These are phyloP conservation scores for Eupithecia exiguata DNA, from an alignment of 2,888 invertebrate species.

Conservation along the genomic window DNA sequence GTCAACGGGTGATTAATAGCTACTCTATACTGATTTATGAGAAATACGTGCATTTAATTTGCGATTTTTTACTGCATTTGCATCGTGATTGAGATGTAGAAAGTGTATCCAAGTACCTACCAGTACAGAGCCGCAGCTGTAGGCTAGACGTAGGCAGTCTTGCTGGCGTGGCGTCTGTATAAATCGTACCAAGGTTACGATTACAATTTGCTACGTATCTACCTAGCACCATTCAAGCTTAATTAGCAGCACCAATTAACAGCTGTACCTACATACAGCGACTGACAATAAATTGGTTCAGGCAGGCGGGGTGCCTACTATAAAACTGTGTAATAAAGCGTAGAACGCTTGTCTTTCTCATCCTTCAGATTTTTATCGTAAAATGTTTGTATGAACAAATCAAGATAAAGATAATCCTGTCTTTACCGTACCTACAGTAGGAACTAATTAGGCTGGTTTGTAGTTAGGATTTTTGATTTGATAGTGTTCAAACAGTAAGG, in stretches of 20 bases:
- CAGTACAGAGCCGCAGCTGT: neutral
- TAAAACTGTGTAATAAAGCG: conserved; percentile 13
- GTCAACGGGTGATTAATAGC: conserved; percentile 29
- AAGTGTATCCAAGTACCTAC: conserved; percentile 13
- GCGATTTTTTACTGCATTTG: conserved; percentile 18
- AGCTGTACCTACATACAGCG: conserved; percentile 50
- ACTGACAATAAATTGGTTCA: conserved; percentile 29
- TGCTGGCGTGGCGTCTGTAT: conserved; percentile 10
- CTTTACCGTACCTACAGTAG: conserved; percentile 5
- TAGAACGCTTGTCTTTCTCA: conserved; percentile 16
- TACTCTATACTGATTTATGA: conserved; percentile 41
- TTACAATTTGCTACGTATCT: conserved; percentile 37
- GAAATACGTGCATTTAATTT: conserved; percentile 42
- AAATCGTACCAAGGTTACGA: conserved; percentile 45
- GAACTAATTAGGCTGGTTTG: neutral
- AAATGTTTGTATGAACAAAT: conserved; percentile 7
- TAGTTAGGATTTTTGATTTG: neutral
- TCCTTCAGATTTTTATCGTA: conserved; percentile 18
- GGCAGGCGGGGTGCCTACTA: conserved; percentile 13
- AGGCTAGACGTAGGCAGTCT: neutral
- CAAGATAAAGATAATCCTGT: conserved; percentile 2
- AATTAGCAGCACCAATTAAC: conserved; percentile 63
- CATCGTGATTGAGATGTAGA: conserved; percentile 23
- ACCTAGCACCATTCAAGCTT: conserved; percentile 48
- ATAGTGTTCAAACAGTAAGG: neutral